These are phyloP conservation scores for Puma concolor DNA, from an alignment of 2,113 vertebrate species.

Conservation along the genomic window DNA sequence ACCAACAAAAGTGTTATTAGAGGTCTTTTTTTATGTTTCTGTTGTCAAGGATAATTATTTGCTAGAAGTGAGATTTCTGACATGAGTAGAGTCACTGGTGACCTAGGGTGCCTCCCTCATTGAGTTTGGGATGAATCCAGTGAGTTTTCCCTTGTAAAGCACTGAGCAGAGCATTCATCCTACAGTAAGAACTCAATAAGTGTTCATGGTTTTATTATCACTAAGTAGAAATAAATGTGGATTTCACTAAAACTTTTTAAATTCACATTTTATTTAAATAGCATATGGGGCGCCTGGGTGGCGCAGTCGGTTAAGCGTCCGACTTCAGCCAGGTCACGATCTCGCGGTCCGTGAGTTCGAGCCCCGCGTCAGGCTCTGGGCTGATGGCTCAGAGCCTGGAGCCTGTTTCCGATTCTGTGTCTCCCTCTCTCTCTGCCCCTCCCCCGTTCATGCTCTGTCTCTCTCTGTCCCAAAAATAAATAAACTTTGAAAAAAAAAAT, in stretches of 20 bases:
- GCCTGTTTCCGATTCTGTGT: too few species aligned
- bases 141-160: neutral
- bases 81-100: neutral
- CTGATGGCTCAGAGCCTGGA: too few species aligned
- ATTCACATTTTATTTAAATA: conserved; percentile 13
- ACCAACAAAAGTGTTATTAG: neutral
- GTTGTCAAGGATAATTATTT: neutral
- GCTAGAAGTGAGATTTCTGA: neutral
- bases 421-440: too few species aligned
- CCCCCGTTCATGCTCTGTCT: too few species aligned
- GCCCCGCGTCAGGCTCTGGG: too few species aligned
- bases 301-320: too few species aligned
- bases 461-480: too few species aligned
- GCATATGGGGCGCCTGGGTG: too few species aligned
- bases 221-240: neutral
- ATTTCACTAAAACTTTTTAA: conserved; percentile 11
- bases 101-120: neutral
- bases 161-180: neutral
- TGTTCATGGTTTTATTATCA: neutral
- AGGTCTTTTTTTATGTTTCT: neutral
- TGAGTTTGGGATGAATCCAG: neutral
- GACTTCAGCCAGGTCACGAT: too few species aligned
- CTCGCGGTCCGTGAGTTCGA: too few species aligned
- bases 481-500: too few species aligned
- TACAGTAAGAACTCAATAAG: neutral